Evolutionary conservation across 2,113 vertebrate species (phyloP), one percentile per base, ranked within the genome.

Genomic region (Paedocypris sp.): DNA sequence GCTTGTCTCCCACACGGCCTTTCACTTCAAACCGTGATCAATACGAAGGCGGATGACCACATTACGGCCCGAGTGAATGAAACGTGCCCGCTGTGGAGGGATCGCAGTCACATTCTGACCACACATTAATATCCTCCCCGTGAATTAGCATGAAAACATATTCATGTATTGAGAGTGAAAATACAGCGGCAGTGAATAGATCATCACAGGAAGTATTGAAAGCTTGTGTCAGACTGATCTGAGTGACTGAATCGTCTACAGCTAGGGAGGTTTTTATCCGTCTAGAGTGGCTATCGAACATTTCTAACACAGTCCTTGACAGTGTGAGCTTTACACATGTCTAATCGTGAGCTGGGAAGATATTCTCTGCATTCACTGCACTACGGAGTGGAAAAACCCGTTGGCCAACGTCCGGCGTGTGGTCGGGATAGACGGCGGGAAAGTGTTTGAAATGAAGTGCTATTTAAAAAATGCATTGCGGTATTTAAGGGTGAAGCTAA

Each of bases 381-480:
- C 60, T 45, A n/a, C n/a, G n/a, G n/a, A n/a, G n/a, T n/a, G n/a
- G 19, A 57, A 12, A 41, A 31, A 57, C 32, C 19, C 26, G 39
- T 39, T 35, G 51, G 26, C 51, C 51, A 25, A 38, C 53, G 36
- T 10, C 15, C 29, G 38, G 15, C 38, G 12, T 25, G 26, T n/a
- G 3, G 12, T 20, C 16, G 11, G 31, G 50, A 12, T 48, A 25
- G 59, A 18, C 50, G 2, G 32, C 39, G 28, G 19, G 9, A 13
- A 20, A 23, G 6, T 2, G 36, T 12, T 22, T 52, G 22, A 43
- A 53, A 33, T 52, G 23, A 43, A 53, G 49, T 18, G 45, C 46
- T 20, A 31, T 7, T 63, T 63, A 35, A 63, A 63, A 53, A 43
- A 53, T 33, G 15, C 9, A 53, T 46, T n/a, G 53, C 49, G 19